Conservation (phyloP, 2,797 vertebrate genomes). For the Rhinophrynus dorsalis region DNA sequence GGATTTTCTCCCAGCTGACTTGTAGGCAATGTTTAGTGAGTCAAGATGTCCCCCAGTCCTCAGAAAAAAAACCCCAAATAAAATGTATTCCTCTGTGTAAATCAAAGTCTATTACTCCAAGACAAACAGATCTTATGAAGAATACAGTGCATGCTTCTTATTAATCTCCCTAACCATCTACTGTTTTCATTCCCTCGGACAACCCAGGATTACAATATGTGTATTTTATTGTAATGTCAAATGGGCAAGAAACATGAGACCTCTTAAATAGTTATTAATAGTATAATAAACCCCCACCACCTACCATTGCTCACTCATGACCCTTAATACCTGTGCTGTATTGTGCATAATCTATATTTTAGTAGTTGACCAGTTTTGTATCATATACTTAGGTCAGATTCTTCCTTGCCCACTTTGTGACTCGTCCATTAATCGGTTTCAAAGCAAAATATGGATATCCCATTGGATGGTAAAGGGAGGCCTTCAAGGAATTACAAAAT, state of each 20-base stretch:
- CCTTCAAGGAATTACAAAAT: too few species aligned
- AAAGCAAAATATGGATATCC: too few species aligned
- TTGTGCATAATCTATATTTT: neutral
- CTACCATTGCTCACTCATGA: constrained; percentile 19
- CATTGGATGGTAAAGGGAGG: too few species aligned
- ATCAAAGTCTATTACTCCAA: too few species aligned
- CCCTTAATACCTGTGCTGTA: constrained; percentile 30
- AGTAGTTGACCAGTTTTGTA: neutral
- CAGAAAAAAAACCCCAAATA: too few species aligned
- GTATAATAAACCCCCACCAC: neutral
- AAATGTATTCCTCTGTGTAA: too few species aligned
- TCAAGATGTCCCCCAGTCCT: too few species aligned
- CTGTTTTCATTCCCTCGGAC: neutral
- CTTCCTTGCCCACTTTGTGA: neutral
- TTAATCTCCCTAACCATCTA: constrained; percentile 10
- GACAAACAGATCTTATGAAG: too few species aligned
- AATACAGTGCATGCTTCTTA: too few species aligned
- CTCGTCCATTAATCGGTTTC: too few species aligned
- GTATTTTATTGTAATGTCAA: constrained; percentile 7
- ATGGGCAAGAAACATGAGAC: neutral
- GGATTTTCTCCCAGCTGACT: too few species aligned
- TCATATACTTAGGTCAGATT: neutral
- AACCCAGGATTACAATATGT: neutral
- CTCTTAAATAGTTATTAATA: neutral
- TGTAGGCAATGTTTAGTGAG: too few species aligned